Base-by-base conservation (phyloP, 2,888 invertebrate genomes). In the Aromia moschata region DNA sequence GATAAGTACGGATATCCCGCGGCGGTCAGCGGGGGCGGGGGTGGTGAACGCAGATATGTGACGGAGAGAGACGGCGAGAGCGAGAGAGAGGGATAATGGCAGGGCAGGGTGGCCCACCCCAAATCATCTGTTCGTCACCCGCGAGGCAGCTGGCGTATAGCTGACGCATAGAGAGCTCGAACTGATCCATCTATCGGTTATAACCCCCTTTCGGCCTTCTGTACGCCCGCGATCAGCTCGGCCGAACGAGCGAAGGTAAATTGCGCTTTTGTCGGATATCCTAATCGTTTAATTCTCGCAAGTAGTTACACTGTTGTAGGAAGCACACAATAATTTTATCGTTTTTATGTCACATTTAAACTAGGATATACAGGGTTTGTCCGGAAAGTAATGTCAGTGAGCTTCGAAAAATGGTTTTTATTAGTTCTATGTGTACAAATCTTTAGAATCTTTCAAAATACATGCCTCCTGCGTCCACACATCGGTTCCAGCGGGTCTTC, bases 101-200 rank as follows among this genome's bases (percentile, higher is more conserved):
- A 20, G 49, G 14, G 41, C 52, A 52, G 71, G 70, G 70, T 69
- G 64, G 67, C 64, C 64, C 69, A 70, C 75, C 76, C 72, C 70
- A 74, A 75, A 75, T 76, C 75, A 75, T 76, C 74, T 75, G 76
- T 69, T 76, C 75, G 73, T 76, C 76, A 74, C 74, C 72, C 72
- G 73, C 67, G 65, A 65, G 71, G 70, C 74, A 75, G 74, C 74
- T 76, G 75, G 70, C 74, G 67, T 66, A 63, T n/a, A n/a, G 68
- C 69, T 74, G 73, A 74, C 72, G 74, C 60, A 25, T 52, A 52
- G 52, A 18, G 16, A 15, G 16, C 17, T 52, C 52, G n/a, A 30
- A 31, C 31, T 14, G 17, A 31, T n/a, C 40, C 14, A 31, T 52
- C 25, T n/a, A n/a, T n/a, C n/a, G n/a, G n/a, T n/a, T n/a, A n/a